Conservation (phyloP, 30 jellyfish, hydroid and myxozoan species). For the Haliclystus octoradiatus region DNA sequence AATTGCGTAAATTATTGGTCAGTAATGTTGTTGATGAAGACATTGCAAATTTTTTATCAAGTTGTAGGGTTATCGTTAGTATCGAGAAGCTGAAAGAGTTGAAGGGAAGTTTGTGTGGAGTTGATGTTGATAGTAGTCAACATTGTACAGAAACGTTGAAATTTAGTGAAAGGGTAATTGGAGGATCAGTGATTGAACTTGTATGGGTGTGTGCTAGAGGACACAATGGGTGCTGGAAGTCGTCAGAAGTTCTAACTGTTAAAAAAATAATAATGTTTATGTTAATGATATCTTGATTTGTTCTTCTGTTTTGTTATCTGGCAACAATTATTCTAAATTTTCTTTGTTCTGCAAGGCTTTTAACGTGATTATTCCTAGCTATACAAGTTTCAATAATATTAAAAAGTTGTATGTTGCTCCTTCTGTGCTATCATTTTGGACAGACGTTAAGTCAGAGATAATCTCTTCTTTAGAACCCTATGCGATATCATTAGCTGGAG, state of each 20-base stretch:
- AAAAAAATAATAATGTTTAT: neutral
- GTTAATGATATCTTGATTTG: constrained; percentile 11
- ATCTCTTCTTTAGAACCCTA: neutral
- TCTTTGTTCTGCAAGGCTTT: constrained; percentile 5
- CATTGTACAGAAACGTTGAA: neutral
- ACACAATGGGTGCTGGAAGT: constrained; percentile 16
- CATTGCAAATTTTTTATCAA: neutral
- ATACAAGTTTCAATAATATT: neutral
- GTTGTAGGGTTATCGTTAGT: constrained; percentile 1
- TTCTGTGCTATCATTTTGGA: constrained; percentile 5
- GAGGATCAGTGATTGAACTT: neutral
- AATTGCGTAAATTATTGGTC: too few species aligned
- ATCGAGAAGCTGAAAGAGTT: constrained; percentile 6
- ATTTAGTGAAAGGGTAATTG: neutral
- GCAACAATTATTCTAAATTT: constrained; percentile 10
- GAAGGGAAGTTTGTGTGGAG: constrained; percentile 3
- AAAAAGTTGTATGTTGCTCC: constrained; percentile 4
- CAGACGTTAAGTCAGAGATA: neutral
- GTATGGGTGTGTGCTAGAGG: constrained; percentile 7
- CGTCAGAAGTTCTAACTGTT: constrained; percentile 11
- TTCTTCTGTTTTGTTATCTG: constrained; percentile 2
- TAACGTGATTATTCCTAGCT: constrained; percentile 7
- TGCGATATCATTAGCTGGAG: constrained; percentile 7
- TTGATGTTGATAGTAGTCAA: neutral
- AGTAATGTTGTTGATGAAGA: neutral